Evolutionary conservation across 2,888 invertebrate species (phyloP), one percentile per base, ranked within the genome.

Genomic region (Lobophora halterata): DNA sequence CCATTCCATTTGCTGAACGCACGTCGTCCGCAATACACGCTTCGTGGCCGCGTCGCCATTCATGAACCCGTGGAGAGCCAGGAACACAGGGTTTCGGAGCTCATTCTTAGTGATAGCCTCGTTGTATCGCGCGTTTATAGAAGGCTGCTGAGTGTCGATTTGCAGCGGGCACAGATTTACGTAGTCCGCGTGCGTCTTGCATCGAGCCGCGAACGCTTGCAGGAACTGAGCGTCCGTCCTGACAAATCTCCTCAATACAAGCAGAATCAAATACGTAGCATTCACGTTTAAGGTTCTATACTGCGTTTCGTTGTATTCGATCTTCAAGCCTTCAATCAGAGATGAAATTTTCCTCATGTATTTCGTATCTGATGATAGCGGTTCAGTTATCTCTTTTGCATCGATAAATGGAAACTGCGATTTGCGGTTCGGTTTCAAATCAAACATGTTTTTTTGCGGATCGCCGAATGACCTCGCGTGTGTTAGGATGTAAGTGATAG

Each of bases 1-100:
- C 49, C 49, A 49, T 29, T 49, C 36, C 28, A 49, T 28, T n/a
- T 33, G 33, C 20, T 21, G 30, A 2, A 49, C 12, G 19, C 49
- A 42, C 0, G 32, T 44, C 8, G 5, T 19, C 24, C 14, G 16
- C 13, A 45, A 16, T 10, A 27, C 26, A 25, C 19, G 20, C 10
- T 39, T 49, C 1, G 45, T 33, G 7, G 3, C 28, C 2, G 12
- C 20, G 6, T 49, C 49, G 2, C 24, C 35, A 11, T 27, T 33
- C 2, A 41, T 8, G 19, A 30, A 42, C 1, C 45, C 45, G 4
- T 42, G 23, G 6, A 45, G 23, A 3, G 38, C 45, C 5, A 48
- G 24, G 13, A 10, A 25, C 1, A n/a, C n/a, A n/a, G n/a, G n/a
- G n/a, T n/a, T n/a, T n/a, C n/a, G n/a, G n/a, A n/a, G n/a, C n/a